A percentile compares a stretch with the other conserved stretches of the same genome.
These are phyloP conservation scores for Oophaga sylvatica DNA, from an alignment of 2,797 vertebrate species.

Conservation along the genomic window DNA sequence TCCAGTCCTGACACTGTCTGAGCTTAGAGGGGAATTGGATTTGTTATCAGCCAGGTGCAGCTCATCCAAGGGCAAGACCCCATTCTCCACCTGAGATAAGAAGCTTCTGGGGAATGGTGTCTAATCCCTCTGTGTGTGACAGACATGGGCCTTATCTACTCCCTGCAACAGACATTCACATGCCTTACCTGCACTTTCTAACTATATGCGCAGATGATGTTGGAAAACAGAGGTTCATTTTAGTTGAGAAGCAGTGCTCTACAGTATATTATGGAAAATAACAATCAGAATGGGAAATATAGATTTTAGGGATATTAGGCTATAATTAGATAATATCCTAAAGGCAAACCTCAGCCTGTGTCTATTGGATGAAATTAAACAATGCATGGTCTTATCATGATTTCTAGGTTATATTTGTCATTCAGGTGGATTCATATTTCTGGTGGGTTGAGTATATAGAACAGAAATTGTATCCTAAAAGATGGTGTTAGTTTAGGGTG, in stretches of 20 bases:
- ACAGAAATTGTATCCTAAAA: background rate
- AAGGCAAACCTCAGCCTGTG: background rate
- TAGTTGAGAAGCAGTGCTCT: background rate
- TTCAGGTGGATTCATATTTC: background rate
- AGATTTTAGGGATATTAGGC: constrained; percentile 1
- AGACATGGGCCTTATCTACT: constrained; percentile 52
- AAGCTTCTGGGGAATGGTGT: constrained; percentile 7
- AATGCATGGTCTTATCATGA: background rate
- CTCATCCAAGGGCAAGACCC: constrained; percentile 56
- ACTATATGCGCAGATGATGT: constrained; percentile 21
- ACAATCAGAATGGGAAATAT: background rate
- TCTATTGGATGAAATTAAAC: background rate
- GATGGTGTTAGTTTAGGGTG: background rate
- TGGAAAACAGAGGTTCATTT: background rate
- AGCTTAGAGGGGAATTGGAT: constrained; percentile 53
- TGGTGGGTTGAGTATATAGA: background rate
- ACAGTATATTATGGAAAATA: background rate
- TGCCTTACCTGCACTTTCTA: constrained; percentile 23
- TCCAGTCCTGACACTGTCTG: background rate
- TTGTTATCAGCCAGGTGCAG: constrained; percentile 59
- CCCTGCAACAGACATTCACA: constrained; percentile 13
- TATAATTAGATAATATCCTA: background rate
- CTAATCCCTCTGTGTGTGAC: constrained; percentile 52
- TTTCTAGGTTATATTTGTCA: background rate
- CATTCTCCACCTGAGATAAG: constrained; percentile 60